phyloP scores from a whole-genome alignment of 2,888 invertebrate species.

The Philereme transversata region DNA sequence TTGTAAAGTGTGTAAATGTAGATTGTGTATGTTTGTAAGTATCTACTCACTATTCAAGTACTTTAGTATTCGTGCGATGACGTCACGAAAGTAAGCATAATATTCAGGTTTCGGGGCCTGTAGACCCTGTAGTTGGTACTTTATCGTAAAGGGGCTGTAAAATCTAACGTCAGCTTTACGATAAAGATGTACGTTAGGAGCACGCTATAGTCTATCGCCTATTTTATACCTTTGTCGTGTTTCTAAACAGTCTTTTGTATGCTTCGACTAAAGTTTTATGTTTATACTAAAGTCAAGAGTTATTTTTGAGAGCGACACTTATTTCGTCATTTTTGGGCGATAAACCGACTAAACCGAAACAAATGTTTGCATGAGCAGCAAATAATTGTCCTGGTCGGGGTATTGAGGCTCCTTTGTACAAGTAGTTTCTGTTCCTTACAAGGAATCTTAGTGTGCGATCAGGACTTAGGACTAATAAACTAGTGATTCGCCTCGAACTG shows the following conservation, averaged over 20 bases:
- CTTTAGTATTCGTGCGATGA: too few species aligned
- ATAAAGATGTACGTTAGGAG: conserved; percentile 37
- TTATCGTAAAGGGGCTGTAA: conserved; percentile 20
- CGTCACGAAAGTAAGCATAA: not conserved
- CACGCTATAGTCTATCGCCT: conserved; percentile 3
- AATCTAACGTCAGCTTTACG: conserved; percentile 38
- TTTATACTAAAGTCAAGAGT: not conserved
- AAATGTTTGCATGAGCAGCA: too few species aligned
- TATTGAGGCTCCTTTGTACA: too few species aligned
- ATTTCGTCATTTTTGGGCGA: not conserved
- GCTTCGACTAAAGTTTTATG: conserved; percentile 12
- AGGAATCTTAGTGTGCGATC: too few species aligned
- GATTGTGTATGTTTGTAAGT: too few species aligned
- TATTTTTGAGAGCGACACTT: not conserved
- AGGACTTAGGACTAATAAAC: too few species aligned
- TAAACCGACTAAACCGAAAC: too few species aligned
- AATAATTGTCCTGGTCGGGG: too few species aligned
- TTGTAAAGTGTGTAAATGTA: too few species aligned
- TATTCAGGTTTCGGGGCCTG: conserved; percentile 1
- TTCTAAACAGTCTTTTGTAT: conserved; percentile 9
- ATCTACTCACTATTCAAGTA: too few species aligned
- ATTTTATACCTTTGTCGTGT: conserved; percentile 10
- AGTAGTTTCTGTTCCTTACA: too few species aligned
- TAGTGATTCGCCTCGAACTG: too few species aligned
- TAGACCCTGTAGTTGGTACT: not conserved